Evolutionary conservation across 2,113 vertebrate species (phyloP).

Genomic region (Copsychus sechellarum): DNA sequence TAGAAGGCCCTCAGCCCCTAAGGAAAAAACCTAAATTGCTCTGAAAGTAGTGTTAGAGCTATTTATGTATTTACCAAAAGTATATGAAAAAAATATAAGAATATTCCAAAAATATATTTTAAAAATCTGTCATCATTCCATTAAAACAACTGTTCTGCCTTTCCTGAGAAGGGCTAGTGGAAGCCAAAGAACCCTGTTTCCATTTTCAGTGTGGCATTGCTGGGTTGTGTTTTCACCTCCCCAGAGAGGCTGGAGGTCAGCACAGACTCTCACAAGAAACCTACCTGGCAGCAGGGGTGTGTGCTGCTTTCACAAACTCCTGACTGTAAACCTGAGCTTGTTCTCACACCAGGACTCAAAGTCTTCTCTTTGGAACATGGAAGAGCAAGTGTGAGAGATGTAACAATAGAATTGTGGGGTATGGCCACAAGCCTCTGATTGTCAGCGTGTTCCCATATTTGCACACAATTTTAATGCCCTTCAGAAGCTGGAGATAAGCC

Average conservation of each 20-base stretch:
- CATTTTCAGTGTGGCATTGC: background rate
- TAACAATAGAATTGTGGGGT: background rate
- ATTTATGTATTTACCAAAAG: background rate
- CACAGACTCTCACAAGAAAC: background rate
- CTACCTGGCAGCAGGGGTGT: fast-evolving
- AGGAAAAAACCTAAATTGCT: background rate
- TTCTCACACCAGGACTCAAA: background rate
- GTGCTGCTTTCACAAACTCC: background rate
- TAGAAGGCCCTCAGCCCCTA: fast-evolving
- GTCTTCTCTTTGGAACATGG: background rate
- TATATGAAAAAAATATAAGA: background rate
- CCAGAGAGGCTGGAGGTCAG: background rate
- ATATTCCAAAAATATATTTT: no score
- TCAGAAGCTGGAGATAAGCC: background rate
- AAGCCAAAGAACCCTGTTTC: background rate
- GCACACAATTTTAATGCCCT: background rate
- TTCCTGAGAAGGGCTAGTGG: background rate
- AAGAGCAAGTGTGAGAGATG: fast-evolving
- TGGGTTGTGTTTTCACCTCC: background rate
- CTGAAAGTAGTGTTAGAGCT: background rate
- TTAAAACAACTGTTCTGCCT: background rate
- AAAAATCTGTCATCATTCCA: background rate
- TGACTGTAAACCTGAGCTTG: background rate
- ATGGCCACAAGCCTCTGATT: background rate
- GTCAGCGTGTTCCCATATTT: background rate